phyloP scores from a whole-genome alignment of 2,797 vertebrate genomes.

The Acridotheres tristis region DNA sequence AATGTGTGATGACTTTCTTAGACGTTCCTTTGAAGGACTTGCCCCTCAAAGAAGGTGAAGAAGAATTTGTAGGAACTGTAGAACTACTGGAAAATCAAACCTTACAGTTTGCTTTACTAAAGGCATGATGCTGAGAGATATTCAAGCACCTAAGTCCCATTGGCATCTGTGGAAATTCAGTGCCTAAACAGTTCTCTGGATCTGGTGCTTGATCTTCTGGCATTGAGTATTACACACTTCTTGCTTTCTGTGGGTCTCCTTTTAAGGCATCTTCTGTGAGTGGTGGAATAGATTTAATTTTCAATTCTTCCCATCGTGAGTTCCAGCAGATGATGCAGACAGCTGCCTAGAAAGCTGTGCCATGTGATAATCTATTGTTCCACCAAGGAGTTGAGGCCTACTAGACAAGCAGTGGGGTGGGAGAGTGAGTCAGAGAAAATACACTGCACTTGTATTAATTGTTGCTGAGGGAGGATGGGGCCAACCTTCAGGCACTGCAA shows the following conservation, averaged over 20 bases:
- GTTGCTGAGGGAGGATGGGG: neutral
- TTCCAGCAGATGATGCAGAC: neutral
- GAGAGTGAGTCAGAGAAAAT: neutral
- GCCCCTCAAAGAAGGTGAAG: neutral
- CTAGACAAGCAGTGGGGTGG: neutral
- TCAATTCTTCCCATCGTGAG: neutral
- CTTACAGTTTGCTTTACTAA: neutral
- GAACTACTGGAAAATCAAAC: neutral
- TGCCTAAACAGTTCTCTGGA: neutral
- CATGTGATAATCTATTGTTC: neutral
- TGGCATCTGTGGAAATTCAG: neutral
- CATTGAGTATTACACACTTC: neutral
- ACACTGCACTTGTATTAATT: neutral
- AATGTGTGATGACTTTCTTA: neutral
- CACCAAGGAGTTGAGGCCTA: neutral
- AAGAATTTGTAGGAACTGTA: neutral
- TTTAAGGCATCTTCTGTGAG: conserved; percentile 40
- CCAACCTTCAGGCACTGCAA: neutral
- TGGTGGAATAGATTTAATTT: conserved; percentile 7
- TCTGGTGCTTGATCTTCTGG: neutral
- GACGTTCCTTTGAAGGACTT: neutral
- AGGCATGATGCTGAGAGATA: neutral
- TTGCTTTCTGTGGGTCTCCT: conserved; percentile 23
- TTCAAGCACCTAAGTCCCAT: neutral
- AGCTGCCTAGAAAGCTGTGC: conserved; percentile 2